Conservation (phyloP, 2,888 invertebrate genomes). For the Glomeris marginata region DNA sequence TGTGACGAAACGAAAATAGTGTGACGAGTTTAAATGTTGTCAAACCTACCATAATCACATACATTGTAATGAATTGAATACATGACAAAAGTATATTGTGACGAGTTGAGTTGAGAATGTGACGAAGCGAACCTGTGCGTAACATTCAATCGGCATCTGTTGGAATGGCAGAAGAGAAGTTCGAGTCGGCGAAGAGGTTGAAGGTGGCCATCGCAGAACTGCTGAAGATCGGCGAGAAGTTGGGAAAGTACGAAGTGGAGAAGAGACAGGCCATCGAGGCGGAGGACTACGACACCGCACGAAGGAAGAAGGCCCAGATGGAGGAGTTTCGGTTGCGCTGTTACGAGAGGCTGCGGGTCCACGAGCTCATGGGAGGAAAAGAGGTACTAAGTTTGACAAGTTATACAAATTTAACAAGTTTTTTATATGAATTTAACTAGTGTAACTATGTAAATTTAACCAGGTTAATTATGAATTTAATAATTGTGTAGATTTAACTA, state of each 20-base stretch:
- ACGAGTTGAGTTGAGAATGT: not conserved
- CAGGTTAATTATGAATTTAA: too few species aligned
- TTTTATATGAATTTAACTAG: too few species aligned
- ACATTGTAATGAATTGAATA: too few species aligned
- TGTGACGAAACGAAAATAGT: too few species aligned
- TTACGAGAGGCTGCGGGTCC: conserved; percentile 55
- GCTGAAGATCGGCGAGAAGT: conserved; percentile 68
- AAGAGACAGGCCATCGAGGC: conserved; percentile 81
- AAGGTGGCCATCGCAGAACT: conserved; percentile 72
- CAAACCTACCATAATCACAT: too few species aligned
- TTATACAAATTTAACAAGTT: too few species aligned
- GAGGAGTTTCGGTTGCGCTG: conserved; percentile 64
- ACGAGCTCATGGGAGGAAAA: conserved; percentile 59
- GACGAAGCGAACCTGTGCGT: not conserved
- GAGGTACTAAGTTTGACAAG: conserved; percentile 41
- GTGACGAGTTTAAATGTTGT: too few species aligned
- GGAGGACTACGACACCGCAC: conserved; percentile 84
- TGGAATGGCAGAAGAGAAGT: conserved; percentile 55
- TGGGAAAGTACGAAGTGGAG: conserved; percentile 79
- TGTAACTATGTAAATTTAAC: too few species aligned
- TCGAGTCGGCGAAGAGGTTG: conserved; percentile 81
- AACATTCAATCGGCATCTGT: not conserved
- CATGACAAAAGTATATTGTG: too few species aligned
- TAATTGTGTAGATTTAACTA: too few species aligned
- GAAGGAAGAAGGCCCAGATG: conserved; percentile 74